A percentile compares a stretch with the other conserved stretches of the same genome.
phyloP scores from a whole-genome alignment of 2,888 invertebrate genomes.

The Fissipunctia ypsillon region DNA sequence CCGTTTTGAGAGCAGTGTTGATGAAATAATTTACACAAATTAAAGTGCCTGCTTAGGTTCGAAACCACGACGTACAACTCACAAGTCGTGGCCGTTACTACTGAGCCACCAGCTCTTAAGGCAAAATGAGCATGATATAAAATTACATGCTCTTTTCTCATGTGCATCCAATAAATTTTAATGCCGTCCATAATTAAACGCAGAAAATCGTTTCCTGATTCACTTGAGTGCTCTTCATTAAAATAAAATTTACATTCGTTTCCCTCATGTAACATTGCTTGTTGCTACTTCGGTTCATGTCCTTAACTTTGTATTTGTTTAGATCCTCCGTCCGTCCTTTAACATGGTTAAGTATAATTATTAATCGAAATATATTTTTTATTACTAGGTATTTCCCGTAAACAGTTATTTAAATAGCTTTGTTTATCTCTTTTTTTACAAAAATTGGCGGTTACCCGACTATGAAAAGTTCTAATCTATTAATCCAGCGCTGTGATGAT shows the following conservation, averaged over 20 bases:
- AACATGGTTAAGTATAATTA: neutral
- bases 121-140: neutral
- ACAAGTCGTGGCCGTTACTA: too few relatives aligned
- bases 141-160: conserved; percentile 13
- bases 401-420: too few relatives aligned
- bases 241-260: conserved; percentile 23
- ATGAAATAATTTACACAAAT: too few relatives aligned
- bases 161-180: conserved; percentile 33
- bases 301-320: conserved; percentile 22
- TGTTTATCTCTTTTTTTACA: too few relatives aligned
- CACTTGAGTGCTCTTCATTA: conserved; percentile 26
- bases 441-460: too few relatives aligned
- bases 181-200: conserved; percentile 13
- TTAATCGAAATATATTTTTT: too few relatives aligned
- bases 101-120: too few relatives aligned
- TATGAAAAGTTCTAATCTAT: neutral
- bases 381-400: too few relatives aligned
- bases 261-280: conserved; percentile 45
- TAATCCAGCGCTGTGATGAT: neutral
- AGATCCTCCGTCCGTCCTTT: too few relatives aligned
- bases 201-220: conserved; percentile 29
- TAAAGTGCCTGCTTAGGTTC: too few relatives aligned
- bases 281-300: conserved; percentile 10
- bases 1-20: too few relatives aligned
- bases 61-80: too few relatives aligned